Base-by-base conservation (phyloP, 2,797 vertebrate species). In the Spondyliosoma cantharus region DNA sequence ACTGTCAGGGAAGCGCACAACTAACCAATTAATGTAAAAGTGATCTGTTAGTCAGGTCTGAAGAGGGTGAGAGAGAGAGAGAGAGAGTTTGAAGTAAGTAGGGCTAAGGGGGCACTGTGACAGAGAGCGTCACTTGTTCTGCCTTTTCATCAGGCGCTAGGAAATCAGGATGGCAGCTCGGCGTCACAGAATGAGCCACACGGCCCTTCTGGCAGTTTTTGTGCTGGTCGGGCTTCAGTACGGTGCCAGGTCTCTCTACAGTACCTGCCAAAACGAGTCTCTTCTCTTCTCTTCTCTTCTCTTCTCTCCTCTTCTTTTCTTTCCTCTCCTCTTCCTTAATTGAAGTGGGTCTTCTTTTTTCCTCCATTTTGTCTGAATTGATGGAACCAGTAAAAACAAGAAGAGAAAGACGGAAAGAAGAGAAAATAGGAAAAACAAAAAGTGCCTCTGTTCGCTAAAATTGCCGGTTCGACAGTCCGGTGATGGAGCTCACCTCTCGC, bases 161-260 rank as follows among this genome's bases (percentile, higher is more conserved):
- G 60, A 82, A 87, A 89, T 90, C 80, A 73, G 74, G 57, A 78
- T 84, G 90, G 83, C 88, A 88, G 80, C 78, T 69, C 12, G 11
- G 56, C 19, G 0, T 83, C 78, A 83, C 72, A 71, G 73, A 78
- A 85, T 81, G 79, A 78, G 63, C 71, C 63, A 61, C 3, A 1
- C 60, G 71, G 62, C 25, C 70, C 79, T 85, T 80, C 60, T 79
- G 85, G 87, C 86, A 77, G 50, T 57, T 84, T 82, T 52, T 86
- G 70, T 81, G 57, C 60, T 74, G 9, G 74, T 29, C 78, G 53
- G 60, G 46, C 56, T 85, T 75, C 75, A 57, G 72, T 29, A 48
- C 77, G 61, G 73, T 22, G 52, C 78, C 80, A 73, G 66, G 66
- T 83, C 71, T 81, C 80, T 74, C 73, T 32, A 13, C 58, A 80